These are phyloP conservation scores for Meleagris gallopavo DNA, from an alignment of 2,113 vertebrate genomes.

Conservation along the genomic window DNA sequence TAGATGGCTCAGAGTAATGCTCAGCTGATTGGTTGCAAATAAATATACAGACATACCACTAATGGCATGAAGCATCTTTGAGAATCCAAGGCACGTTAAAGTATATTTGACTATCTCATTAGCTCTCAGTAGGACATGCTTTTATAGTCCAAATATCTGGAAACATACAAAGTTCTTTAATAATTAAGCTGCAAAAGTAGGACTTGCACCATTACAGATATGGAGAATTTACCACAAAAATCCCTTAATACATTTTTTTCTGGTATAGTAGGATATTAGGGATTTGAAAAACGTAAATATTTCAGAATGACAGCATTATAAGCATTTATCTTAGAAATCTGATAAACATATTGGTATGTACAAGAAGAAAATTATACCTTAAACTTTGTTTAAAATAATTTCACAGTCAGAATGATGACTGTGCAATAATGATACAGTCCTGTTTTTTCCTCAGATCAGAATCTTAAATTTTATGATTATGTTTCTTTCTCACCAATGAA, in stretches of 20 bases:
- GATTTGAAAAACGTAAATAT: background rate
- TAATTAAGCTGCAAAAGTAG: conserved; percentile 12
- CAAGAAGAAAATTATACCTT: background rate
- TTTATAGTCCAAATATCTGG: background rate
- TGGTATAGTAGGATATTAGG: background rate
- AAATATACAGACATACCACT: background rate
- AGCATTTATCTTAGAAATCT: background rate
- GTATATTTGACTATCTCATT: conserved; percentile 31
- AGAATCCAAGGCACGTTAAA: conserved; percentile 17
- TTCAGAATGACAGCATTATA: background rate
- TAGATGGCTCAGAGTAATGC: background rate
- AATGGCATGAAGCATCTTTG: background rate
- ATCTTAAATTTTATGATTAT: background rate
- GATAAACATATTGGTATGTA: background rate
- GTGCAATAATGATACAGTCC: background rate
- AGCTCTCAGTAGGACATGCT: conserved; percentile 2
- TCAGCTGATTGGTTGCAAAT: background rate
- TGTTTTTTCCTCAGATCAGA: background rate
- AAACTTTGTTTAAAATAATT: background rate
- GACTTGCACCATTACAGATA: background rate
- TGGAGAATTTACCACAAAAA: background rate
- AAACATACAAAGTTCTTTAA: conserved; percentile 13
- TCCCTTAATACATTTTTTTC: background rate
- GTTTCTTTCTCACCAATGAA: background rate
- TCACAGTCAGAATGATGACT: background rate